phyloP scores from a whole-genome alignment of 2,113 vertebrate genomes.

The Trichomycterus rosablanca region DNA sequence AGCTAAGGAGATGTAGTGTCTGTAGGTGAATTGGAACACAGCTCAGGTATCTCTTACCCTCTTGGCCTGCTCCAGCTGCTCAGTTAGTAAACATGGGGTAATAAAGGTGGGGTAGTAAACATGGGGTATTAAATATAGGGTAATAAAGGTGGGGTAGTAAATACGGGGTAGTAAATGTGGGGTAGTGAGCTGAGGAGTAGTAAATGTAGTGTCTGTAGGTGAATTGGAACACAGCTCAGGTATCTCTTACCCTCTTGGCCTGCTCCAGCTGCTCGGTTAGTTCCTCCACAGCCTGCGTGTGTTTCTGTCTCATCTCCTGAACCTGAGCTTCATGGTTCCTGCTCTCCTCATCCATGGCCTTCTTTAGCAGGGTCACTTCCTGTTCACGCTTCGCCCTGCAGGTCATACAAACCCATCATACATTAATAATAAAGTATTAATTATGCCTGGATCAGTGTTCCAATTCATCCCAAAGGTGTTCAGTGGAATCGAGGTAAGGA shows the following conservation, averaged over 20 bases:
- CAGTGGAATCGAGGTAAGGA: too few species aligned
- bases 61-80: slow-evolving; percentile 83
- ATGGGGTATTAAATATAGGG: too few species aligned
- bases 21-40: not conserved
- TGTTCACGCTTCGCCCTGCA: slow-evolving; percentile 82
- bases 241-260: slow-evolving; percentile 72
- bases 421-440: too few species aligned
- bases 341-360: slow-evolving; percentile 78
- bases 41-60: slow-evolving; percentile 59
- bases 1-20: not conserved
- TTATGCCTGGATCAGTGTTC: too few species aligned
- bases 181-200: too few species aligned
- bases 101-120: too few species aligned
- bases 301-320: slow-evolving; percentile 86
- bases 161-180: too few species aligned
- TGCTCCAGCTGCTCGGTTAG: slow-evolving; percentile 83
- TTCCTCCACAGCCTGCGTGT: slow-evolving; percentile 80
- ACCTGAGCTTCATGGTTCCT: slow-evolving; percentile 80
- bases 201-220: not conserved
- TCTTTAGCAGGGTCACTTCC: slow-evolving; percentile 80
- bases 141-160: too few species aligned
- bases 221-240: not conserved
- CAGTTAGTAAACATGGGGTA: too few species aligned
- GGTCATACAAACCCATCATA: too few species aligned
- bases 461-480: too few species aligned